Percentiles rank a stretch among this genome's conserved stretches.
These are phyloP conservation scores for Tanaodytes sp. DNA, from an alignment of 2,888 invertebrate genomes.

Conservation along the genomic window DNA sequence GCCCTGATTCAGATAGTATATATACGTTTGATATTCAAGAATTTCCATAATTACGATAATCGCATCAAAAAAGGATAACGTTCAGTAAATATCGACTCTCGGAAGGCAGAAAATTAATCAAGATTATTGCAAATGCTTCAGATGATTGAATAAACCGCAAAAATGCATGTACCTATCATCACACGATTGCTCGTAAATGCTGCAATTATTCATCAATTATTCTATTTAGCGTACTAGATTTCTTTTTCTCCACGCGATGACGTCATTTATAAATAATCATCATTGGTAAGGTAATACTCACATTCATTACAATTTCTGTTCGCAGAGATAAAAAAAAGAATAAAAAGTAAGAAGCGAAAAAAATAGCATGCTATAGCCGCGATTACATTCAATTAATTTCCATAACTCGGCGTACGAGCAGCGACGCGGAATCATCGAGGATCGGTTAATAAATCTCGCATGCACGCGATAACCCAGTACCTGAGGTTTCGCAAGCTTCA, in stretches of 20 bases:
- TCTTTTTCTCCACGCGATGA: too few species aligned
- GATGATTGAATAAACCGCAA: too few species aligned
- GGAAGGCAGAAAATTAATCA: too few species aligned
- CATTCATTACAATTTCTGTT: conserved; percentile 15
- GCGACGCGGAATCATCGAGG: conserved; percentile 17
- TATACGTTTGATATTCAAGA: too few species aligned
- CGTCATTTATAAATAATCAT: conserved; percentile 12
- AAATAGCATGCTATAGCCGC: conserved; percentile 21
- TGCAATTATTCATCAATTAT: conserved; percentile 31
- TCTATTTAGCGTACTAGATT: background rate
- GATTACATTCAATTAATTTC: conserved; percentile 36
- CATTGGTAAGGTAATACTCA: conserved; percentile 20
- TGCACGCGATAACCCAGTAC: conserved; percentile 42
- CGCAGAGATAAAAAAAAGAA: background rate
- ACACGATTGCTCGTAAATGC: too few species aligned
- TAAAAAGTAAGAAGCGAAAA: background rate
- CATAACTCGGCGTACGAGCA: conserved; percentile 13
- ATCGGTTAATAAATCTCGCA: conserved; percentile 33
- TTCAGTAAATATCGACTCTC: too few species aligned
- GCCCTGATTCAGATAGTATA: too few species aligned
- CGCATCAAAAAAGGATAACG: too few species aligned
- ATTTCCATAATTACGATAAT: too few species aligned
- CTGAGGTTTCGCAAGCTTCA: conserved; percentile 40
- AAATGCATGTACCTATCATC: too few species aligned
- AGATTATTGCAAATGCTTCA: too few species aligned